These are phyloP conservation scores for Cervus canadensis DNA, from an alignment of 2,113 vertebrate genomes.

Conservation along the genomic window DNA sequence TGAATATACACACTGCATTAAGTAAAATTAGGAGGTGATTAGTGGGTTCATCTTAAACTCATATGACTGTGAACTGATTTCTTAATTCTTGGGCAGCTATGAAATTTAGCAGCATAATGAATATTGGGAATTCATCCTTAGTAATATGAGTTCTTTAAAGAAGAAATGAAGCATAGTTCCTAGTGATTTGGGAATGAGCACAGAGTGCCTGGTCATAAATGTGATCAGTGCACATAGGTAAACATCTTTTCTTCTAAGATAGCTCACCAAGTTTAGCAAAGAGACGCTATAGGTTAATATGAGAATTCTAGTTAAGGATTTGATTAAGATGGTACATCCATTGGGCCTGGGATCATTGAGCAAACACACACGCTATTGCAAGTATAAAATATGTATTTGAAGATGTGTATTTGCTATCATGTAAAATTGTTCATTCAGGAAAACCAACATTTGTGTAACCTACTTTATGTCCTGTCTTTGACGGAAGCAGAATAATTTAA, in stretches of 20 bases:
- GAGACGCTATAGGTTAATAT: background rate
- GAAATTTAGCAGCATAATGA: constrained; percentile 21
- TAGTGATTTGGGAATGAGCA: constrained; percentile 2
- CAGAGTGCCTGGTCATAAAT: background rate
- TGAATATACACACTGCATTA: constrained; percentile 46
- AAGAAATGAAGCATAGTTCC: constrained; percentile 44
- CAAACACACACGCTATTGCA: background rate
- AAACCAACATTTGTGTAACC: background rate
- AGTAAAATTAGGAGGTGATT: constrained; percentile 61
- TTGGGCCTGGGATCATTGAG: background rate
- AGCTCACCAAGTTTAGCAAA: background rate
- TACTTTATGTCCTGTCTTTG: background rate
- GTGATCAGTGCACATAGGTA: background rate
- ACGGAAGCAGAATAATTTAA: background rate
- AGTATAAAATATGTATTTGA: background rate
- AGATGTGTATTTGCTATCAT: background rate
- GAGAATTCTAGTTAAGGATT: background rate
- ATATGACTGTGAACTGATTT: constrained; percentile 43
- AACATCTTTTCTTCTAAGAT: background rate
- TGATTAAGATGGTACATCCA: background rate
- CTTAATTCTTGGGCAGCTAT: constrained; percentile 49
- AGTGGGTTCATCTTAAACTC: constrained; percentile 36
- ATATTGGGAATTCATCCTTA: background rate
- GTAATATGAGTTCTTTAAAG: constrained; percentile 29
- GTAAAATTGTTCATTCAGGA: background rate